Evolutionary conservation across 2,888 invertebrate genomes (phyloP), one percentile per base, ranked within the genome.

Genomic region (Trachelus troglodyta): DNA sequence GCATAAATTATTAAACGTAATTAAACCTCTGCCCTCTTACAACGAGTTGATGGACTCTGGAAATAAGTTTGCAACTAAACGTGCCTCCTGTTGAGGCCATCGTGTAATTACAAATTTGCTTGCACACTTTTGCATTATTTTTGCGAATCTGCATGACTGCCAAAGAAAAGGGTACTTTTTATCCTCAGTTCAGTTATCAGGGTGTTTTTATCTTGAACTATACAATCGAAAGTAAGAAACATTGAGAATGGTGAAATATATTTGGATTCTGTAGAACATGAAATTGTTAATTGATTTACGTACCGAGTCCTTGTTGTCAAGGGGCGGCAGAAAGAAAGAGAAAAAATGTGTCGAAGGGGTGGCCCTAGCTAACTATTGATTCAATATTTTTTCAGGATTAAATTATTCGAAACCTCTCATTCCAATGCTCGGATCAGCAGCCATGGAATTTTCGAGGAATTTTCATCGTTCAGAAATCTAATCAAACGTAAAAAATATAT

Each of bases 201-300:
- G 23, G 56, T 15, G 56, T 23, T 56, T 40, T 9, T 9, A 56
- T 56, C 23, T 23, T 2, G 9, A 9, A 23, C 9, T 56, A 9
- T 23, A 56, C 23, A 56, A 56, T 56, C 15, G 9, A 15, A 23
- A 9, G 56, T 6, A 56, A 23, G 23, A 56, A 56, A 30, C 11
- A 69, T 30, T 69, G 0, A 69, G 15, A 71, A 71, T 31, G 0
- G 12, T 11, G 15, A 71, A 34, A 31, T 71, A 71, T 9, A 0
- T 34, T 9, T 4, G n/a, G 71, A 33, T 71, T 71, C 71, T 31
- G 2, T 23, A n/a, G 71, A 82, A 81, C 79, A 79, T 82, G 79
- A 81, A 86, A 87, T 85, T 86, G 84, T 86, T 87, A 87, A 86
- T 88, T 88, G 86, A 87, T 86, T 88, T 87, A 88, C 86, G 85